Evolutionary conservation across 2,888 invertebrate species (phyloP), one percentile per base, ranked within the genome.

Genomic region (Platycnemis pennipes): DNA sequence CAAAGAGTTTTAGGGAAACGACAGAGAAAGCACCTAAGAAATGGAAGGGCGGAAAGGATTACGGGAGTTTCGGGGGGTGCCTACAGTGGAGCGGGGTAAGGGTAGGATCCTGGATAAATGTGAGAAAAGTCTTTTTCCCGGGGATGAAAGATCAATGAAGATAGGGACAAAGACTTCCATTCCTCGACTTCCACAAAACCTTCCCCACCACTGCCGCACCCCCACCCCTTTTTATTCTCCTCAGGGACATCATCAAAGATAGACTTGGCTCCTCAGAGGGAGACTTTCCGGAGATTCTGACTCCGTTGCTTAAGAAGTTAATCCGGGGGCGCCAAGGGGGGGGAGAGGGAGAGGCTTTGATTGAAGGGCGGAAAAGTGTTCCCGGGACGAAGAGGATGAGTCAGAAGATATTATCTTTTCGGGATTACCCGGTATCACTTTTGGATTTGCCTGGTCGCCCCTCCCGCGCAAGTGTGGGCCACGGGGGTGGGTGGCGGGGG

Each of bases 371-470:
- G 77, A 37, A 77, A 77, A 77, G 77, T 77, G 77, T 77, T 4
- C 77, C 77, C 13, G 77, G 77, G 77, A 77, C n/a, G 46, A 26
- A 87, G 87, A 45, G 87, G 45, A 87, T 87, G 87, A 53, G 56
- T 53, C 56, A 56, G 53, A 56, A 89, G 89, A 89, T 89, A 89
- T 89, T 53, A 89, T 89, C 89, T 89, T 89, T 89, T 89, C 49
- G 53, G n/a, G 53, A 37, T 53, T 89, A 77, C 89, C 56, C 89
- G 53, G 56, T 46, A 87, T 87, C 46, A 46, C 87, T 89, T 89
- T 53, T 53, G 53, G 56, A 49, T 42, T 77, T 77, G 37, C 77
- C 77, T 77, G 37, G 0, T 31, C 77, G 31, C 53, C 56, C 26
- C 56, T 49, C 19, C 56, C 37, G 42, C 53, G 19, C 42, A n/a